Percentiles rank a stretch among this genome's conserved stretches.
These are phyloP conservation scores for Oscheius onirici DNA, from an alignment of 2,888 invertebrate species.

Conservation along the genomic window DNA sequence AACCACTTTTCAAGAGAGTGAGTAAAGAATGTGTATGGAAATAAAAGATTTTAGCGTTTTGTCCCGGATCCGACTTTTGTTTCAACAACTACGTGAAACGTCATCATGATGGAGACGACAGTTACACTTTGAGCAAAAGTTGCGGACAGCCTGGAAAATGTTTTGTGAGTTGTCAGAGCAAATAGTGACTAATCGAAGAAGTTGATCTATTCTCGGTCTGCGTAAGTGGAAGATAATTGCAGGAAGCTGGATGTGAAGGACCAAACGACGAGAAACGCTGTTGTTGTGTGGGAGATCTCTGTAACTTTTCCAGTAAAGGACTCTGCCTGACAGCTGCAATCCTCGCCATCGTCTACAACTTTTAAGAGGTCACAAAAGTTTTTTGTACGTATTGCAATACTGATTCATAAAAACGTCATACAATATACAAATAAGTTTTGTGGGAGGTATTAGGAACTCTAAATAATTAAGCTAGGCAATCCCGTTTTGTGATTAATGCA, in stretches of 20 bases:
- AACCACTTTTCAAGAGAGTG: constrained; percentile 18
- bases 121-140: constrained; percentile 48
- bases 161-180: constrained; percentile 40
- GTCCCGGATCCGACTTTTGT: constrained; percentile 48
- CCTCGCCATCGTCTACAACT: not conserved
- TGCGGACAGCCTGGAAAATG: constrained; percentile 55
- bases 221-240: not conserved
- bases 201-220: not conserved
- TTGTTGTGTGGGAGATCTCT: constrained; percentile 54
- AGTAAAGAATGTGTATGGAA: not conserved
- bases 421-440: constrained; percentile 5
- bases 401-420: not conserved
- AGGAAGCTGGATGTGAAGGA: constrained; percentile 55
- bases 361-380: not conserved
- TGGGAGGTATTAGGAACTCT: not conserved
- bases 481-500: constrained; percentile 11
- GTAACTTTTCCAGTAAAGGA: constrained; percentile 41
- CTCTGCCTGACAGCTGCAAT: not conserved
- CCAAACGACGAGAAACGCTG: constrained; percentile 48
- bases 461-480: not conserved
- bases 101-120: constrained; percentile 48
- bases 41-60: constrained; percentile 37
- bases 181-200: not conserved
- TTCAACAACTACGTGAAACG: constrained; percentile 50
- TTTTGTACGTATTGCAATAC: constrained; percentile 9